A percentile compares a stretch with the other conserved stretches of the same genome.
Conservation (phyloP, 53 echinoderm and acorn worm species). For the Pentamera pediparva region DNA sequence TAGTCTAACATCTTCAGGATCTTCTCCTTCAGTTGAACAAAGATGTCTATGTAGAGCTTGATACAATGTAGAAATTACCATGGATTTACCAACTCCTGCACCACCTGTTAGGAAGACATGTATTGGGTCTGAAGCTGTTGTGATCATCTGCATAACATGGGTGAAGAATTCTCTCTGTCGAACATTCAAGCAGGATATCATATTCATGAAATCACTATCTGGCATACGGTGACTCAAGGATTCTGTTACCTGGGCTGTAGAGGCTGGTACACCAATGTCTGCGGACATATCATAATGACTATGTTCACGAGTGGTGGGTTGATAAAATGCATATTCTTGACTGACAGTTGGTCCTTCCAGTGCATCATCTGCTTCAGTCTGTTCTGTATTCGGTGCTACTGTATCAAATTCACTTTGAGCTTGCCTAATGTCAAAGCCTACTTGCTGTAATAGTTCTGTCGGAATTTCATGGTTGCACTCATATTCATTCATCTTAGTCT, state of each 20-base stretch:
- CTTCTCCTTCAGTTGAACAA: conserved; percentile 3
- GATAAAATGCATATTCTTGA: background rate
- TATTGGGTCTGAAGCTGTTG: conserved; percentile 7
- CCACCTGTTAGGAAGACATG: conserved; percentile 45
- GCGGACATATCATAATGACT: background rate
- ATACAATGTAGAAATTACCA: conserved; percentile 19
- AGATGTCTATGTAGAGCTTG: conserved; percentile 27
- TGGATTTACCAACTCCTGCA: conserved; percentile 49
- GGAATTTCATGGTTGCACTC: conserved; percentile 8
- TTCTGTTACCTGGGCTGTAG: background rate
- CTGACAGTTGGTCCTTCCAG: background rate
- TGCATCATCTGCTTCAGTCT: conserved; percentile 26
- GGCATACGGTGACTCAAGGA: background rate
- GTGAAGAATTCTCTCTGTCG: conserved; percentile 31
- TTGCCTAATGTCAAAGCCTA: background rate
- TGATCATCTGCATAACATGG: conserved; percentile 37
- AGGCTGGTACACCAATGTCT: conserved; percentile 14
- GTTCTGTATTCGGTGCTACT: conserved; percentile 16
- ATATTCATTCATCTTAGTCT: conserved; percentile 23
- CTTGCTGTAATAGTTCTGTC: background rate
- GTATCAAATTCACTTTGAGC: background rate
- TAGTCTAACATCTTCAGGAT: conserved; percentile 28
- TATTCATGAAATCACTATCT: background rate
- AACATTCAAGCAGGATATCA: background rate
- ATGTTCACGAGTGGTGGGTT: background rate